Conservation (phyloP, 2,888 invertebrate species). For the Scaptomyza parva region DNA sequence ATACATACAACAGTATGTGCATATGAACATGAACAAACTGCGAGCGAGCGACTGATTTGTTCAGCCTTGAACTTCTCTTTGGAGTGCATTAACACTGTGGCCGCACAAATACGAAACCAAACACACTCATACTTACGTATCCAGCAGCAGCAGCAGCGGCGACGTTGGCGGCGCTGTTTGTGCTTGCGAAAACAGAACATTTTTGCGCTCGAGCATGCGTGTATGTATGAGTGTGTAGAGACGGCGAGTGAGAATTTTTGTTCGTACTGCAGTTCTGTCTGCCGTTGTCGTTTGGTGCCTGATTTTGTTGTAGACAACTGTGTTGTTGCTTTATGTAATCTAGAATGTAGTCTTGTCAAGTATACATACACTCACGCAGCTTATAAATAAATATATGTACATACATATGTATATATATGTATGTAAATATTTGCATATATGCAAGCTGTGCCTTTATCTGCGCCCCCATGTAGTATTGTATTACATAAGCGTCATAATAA, state of each 20-base stretch:
- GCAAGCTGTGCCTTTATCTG: conserved; percentile 31
- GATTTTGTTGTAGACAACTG: conserved; percentile 46
- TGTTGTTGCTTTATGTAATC: conserved; percentile 64
- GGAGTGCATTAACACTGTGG: conserved; percentile 84
- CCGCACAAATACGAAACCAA: conserved; percentile 50
- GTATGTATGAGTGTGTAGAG: conserved; percentile 22
- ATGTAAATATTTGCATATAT: neutral
- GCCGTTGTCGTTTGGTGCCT: conserved; percentile 30
- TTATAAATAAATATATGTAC: conserved; percentile 16
- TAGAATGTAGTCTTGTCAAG: conserved; percentile 61
- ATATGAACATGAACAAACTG: conserved; percentile 53
- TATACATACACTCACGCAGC: conserved; percentile 15
- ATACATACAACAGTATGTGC: conserved; percentile 9
- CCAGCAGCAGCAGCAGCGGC: conserved; percentile 12
- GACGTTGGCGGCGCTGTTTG: conserved; percentile 22
- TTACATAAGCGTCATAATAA: conserved; percentile 64
- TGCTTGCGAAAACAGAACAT: conserved; percentile 46
- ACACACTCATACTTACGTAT: conserved; percentile 17
- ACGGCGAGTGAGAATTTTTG: conserved; percentile 47
- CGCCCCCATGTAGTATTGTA: conserved; percentile 59
- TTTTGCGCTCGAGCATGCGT: conserved; percentile 24
- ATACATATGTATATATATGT: neutral
- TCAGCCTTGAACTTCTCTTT: conserved; percentile 84
- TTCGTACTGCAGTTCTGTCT: conserved; percentile 48
- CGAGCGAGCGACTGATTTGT: conserved; percentile 81